phyloP scores from a whole-genome alignment of 1,140 invertebrate genomes.

The Dysdera silvatica region DNA sequence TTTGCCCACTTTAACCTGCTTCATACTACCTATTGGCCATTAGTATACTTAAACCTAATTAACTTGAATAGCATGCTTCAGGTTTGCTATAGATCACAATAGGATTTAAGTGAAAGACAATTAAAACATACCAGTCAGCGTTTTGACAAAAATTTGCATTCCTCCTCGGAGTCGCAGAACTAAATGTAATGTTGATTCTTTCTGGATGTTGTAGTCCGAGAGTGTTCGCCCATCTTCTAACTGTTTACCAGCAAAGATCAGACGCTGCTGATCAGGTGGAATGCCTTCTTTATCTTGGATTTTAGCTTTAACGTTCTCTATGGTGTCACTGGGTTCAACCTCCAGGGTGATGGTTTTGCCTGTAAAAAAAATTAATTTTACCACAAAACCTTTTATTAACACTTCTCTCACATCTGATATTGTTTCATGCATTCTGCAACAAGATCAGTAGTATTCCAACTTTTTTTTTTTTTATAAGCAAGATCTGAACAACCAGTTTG shows the following conservation, averaged over 20 bases:
- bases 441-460: background rate
- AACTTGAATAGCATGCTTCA: too few relatives aligned
- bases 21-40: too few relatives aligned
- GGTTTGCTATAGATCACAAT: too few relatives aligned
- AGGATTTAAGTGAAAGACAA: too few relatives aligned
- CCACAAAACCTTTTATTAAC: too few relatives aligned
- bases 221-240: constrained; percentile 46
- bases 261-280: constrained; percentile 39
- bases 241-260: constrained; percentile 43
- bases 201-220: too few relatives aligned
- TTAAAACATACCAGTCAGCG: too few relatives aligned
- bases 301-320: too few relatives aligned
- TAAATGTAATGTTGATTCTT: constrained; percentile 43
- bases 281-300: too few relatives aligned
- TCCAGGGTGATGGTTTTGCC: constrained; percentile 51
- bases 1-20: too few relatives aligned
- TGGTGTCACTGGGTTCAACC: constrained; percentile 58
- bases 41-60: too few relatives aligned
- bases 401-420: too few relatives aligned
- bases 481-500: background rate
- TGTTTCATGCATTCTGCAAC: background rate
- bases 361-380: constrained; percentile 35
- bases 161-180: constrained; percentile 50
- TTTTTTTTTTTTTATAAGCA: background rate
- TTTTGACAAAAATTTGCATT: constrained; percentile 34